Base-by-base conservation (phyloP, 2,113 vertebrate species). In the Pimephales promelas region DNA sequence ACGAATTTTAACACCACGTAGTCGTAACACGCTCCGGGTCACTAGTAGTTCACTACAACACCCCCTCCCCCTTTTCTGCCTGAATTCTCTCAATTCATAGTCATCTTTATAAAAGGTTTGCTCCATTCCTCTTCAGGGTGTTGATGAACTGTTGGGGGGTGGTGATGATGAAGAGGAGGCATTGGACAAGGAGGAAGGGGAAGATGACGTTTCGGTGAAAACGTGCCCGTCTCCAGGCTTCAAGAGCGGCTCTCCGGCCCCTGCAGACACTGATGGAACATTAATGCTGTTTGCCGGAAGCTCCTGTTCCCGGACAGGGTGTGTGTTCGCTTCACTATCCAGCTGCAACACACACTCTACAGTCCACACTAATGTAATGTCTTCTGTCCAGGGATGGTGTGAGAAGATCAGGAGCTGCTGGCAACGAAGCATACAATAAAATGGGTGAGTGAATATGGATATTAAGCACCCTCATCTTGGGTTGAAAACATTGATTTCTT, bases 301-400 rank as follows among this genome's bases (percentile, higher is more conserved):
- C 89, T 97, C 93, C 79, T 97, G 95, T 87, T 97, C 96, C 13
- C 96, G 96, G 83, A 95, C 94, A 9, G 94, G 94, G 98, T 99
- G 86, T 87, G 64, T 79, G 26, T 59, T 8, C 13, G 4, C 36
- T 2, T 49, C 70, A 56, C 10, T 14, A 5, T 49, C 2, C 2
- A 1, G 8, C 16, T 7, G 7, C 24, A 26, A 7, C 22, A 36
- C n/a, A 31, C 4, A 31, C 0, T 18, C 43, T 22, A 4, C 5
- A 49, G 10, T 82, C n/a, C n/a, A 16, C 22, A 4, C 4, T 82
- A 68, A 68, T 34, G 54, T 13, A 74, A 26, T 26, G 16, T 83
- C 5, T 81, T 62, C 28, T 70, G n/a, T 34, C 2, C 74, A 95
- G 94, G 11, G 92, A 94, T 71, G 92, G 92, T 34, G 66, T 90